Evolutionary conservation across 2,113 vertebrate genomes (phyloP).

Genomic region (Excalfactoria chinensis): DNA sequence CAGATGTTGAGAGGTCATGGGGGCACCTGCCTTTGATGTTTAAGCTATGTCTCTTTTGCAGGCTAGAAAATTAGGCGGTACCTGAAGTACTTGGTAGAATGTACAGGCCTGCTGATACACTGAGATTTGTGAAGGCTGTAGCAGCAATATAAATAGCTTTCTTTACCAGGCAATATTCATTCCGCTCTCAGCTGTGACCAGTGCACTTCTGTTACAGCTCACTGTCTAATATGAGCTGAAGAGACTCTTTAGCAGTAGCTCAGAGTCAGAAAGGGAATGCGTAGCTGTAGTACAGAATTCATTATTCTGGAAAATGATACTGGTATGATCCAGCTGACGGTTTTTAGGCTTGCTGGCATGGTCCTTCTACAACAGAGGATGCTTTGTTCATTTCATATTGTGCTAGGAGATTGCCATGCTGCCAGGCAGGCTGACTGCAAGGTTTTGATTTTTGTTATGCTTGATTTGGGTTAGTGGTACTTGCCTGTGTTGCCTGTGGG

Average conservation of each 20-base stretch:
- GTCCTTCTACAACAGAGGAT: not conserved
- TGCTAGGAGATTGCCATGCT: not conserved
- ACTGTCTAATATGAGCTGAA: not conserved
- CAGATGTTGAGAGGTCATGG: not conserved
- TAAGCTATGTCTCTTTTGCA: not conserved
- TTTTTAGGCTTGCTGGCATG: not conserved
- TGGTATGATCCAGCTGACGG: slow-evolving; percentile 1
- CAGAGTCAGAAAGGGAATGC: not conserved
- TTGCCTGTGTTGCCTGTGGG: not conserved
- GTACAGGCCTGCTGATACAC: not conserved
- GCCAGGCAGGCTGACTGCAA: not conserved
- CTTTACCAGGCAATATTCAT: not conserved
- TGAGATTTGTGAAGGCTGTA: not conserved
- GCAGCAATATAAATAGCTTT: not conserved
- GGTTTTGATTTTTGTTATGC: not conserved
- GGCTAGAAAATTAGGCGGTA: not conserved
- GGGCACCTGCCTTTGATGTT: slow-evolving; percentile 27
- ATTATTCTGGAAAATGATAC: not conserved
- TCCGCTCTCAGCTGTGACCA: not conserved
- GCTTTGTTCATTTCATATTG: not conserved
- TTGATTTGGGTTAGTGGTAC: not conserved
- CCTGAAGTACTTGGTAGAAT: not conserved
- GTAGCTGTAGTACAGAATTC: not conserved
- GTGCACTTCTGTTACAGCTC: not conserved
- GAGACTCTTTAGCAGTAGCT: not conserved